These are phyloP conservation scores for Bergia puertoricense DNA, from an alignment of 92 coral and sea anemone genomes.

Conservation along the genomic window DNA sequence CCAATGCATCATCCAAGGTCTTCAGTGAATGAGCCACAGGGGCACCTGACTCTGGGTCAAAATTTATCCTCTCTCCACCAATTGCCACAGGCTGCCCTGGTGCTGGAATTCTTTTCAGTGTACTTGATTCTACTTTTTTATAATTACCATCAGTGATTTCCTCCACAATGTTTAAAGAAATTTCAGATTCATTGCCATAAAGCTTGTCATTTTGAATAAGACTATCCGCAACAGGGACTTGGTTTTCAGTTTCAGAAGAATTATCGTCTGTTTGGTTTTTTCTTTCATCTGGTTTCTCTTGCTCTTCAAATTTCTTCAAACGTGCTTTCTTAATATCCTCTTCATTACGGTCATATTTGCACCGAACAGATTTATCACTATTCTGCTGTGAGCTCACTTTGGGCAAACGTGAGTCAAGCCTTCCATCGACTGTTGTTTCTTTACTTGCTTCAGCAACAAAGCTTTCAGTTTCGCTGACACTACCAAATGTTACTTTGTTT, in stretches of 20 bases:
- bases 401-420: background rate
- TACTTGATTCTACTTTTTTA: background rate
- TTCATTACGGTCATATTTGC: background rate
- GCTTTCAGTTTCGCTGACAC: conserved; percentile 10
- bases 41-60: conserved; percentile 69
- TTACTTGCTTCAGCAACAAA: conserved; percentile 17
- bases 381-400: background rate
- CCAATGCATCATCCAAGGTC: conserved; percentile 72
- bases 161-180: background rate
- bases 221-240: background rate
- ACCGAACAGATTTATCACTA: background rate
- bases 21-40: conserved; percentile 85
- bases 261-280: background rate
- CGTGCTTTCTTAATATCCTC: conserved; percentile 58
- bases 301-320: conserved; percentile 56
- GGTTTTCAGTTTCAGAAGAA: conserved; percentile 5
- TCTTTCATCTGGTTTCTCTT: background rate
- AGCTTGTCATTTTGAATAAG: background rate
- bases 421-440: background rate
- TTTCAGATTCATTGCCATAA: background rate
- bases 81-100: conserved; percentile 10
- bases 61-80: conserved; percentile 21
- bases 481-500: background rate
- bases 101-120: background rate
- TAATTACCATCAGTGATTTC: background rate